phyloP scores from a whole-genome alignment of 2,113 vertebrate species.

The Dasyprocta punctata region DNA sequence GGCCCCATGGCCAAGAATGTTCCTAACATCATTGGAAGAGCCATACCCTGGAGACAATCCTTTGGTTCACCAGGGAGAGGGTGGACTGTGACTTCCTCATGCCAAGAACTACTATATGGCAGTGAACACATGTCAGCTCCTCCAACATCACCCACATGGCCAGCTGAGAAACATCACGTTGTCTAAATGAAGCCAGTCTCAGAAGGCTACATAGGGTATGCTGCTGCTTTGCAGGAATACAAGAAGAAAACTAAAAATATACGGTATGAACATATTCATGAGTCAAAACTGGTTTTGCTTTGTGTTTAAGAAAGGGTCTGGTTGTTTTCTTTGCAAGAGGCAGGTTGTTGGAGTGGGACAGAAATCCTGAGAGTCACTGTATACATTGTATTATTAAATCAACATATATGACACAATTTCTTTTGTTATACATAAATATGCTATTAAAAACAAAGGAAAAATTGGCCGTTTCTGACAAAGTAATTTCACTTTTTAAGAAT shows the following conservation, averaged over 20 bases:
- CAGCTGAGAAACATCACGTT: not conserved
- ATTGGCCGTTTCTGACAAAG: not conserved
- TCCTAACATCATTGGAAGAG: not conserved
- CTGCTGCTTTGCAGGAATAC: not conserved
- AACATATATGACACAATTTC: not conserved
- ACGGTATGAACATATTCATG: not conserved
- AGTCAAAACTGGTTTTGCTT: not conserved
- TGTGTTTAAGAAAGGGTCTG: not conserved
- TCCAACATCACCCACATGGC: not conserved
- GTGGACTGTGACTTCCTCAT: fast-evolving
- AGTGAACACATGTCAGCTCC: not conserved
- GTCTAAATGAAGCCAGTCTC: not conserved
- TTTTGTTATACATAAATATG: not conserved
- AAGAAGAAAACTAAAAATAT: not conserved
- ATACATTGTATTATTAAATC: not conserved
- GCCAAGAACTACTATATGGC: not conserved
- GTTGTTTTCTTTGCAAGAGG: not conserved
- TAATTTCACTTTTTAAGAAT: not conserved
- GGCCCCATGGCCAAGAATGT: not conserved
- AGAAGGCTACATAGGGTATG: not conserved
- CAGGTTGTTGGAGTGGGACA: not conserved
- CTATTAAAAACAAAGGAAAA: not conserved
- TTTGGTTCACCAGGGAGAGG: not conserved
- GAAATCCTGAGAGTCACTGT: not conserved
- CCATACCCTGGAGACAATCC: not conserved